Evolutionary conservation across 2,797 vertebrate species (phyloP), one percentile per base, ranked within the genome.

Genomic region (Anolis apletophallus): DNA sequence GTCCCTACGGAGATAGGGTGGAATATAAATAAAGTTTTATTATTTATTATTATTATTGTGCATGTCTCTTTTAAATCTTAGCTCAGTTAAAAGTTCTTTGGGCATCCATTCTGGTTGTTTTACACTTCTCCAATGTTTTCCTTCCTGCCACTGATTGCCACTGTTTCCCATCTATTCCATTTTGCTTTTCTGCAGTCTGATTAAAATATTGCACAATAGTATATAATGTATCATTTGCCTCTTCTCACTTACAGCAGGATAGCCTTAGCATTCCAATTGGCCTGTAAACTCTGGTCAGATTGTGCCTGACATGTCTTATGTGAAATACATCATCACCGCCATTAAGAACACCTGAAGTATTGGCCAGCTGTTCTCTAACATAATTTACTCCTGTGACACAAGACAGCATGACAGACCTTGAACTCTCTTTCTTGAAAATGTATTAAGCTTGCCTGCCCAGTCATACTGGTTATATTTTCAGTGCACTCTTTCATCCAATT

Each of bases 241-340:
- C 32, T 83, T 55, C 7, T 14, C 23, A 57, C 34, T 17, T 57
- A 54, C 32, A 40, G 21, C 52, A 57, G 68, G 23, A 72, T 59
- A 40, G 36, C 11, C 69, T n/a, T 29, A 57, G 40, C 34, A 55
- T 19, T 61, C 17, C 69, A 16, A 74, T 29, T 74, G 54, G 59
- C 29, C 13, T 34, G 40, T 57, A 59, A n/a, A 32, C 23, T 72
- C 50, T 29, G 14, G 14, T 67, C 40, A 10, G 32, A 71, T 59
- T 52, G 50, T 76, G 73, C 12, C 23, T 55, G 7, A n/a, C 52
- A 77, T 72, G n/a, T 67, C 55, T 72, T 40, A 23, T 59, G 54
- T 55, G 55, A 83, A 36, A 74, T 84, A 71, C 83, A 10, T 32
- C 73, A 71, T 12, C 83, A 86, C 84, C 57, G 1, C n/a, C 6